These are phyloP conservation scores for Phenganax marumi DNA, from an alignment of 92 coral and sea anemone species.

Conservation along the genomic window DNA sequence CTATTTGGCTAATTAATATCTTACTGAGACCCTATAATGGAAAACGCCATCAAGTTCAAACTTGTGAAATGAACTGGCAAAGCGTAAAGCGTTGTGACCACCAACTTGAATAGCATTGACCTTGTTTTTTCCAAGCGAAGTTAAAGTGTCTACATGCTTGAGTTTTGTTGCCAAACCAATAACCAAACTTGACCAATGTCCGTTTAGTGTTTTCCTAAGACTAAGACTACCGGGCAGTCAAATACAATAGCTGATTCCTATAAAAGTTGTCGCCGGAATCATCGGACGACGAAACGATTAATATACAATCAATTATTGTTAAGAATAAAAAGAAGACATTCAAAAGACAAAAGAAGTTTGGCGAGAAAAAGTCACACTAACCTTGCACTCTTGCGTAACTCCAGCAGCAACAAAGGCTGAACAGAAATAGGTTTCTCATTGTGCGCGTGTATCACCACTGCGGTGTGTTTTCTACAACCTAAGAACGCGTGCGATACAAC, in stretches of 20 bases:
- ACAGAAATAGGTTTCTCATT: constrained; percentile 6
- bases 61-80: too few relatives aligned
- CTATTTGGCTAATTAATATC: too few relatives aligned
- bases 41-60: too few relatives aligned
- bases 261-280: background rate
- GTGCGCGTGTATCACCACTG: background rate
- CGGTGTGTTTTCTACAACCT: background rate
- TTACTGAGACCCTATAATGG: too few relatives aligned
- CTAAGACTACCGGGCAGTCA: background rate
- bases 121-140: too few relatives aligned
- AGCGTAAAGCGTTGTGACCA: too few relatives aligned
- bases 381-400: constrained; percentile 20
- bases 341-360: too few relatives aligned
- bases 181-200: too few relatives aligned
- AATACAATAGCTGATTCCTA: background rate
- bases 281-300: background rate
- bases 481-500: background rate
- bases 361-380: background rate
- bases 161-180: too few relatives aligned
- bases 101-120: too few relatives aligned
- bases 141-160: too few relatives aligned
- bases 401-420: constrained; percentile 16
- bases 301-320: background rate
- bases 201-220: background rate
- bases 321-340: background rate